Conservation (phyloP, 2,113 vertebrate genomes). For the Hystrix brachyura region DNA sequence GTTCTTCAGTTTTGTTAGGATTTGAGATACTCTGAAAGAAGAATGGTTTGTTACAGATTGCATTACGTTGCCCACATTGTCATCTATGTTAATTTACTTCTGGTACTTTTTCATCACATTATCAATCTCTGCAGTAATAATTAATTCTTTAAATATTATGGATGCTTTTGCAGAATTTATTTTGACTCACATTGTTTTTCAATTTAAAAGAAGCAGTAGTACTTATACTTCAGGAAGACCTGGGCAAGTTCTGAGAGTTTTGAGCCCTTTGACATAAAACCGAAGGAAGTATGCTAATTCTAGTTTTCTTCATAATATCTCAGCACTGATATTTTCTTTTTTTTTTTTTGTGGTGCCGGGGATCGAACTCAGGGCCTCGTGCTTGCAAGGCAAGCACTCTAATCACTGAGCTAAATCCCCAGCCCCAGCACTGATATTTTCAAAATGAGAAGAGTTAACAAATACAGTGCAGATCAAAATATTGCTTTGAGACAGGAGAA, state of each 20-base stretch:
- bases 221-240: not conserved
- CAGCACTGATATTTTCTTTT: not conserved
- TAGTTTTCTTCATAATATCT: not conserved
- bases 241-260: not conserved
- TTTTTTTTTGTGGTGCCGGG: no score
- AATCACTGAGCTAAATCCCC: no score
- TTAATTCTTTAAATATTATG: not conserved
- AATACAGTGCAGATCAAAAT: not conserved
- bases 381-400: no score
- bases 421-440: not conserved
- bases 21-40: not conserved
- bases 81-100: not conserved
- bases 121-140: not conserved
- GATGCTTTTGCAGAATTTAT: not conserved
- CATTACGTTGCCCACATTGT: not conserved
- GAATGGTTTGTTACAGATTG: not conserved
- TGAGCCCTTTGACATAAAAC: not conserved
- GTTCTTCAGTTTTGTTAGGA: not conserved
- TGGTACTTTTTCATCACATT: not conserved
- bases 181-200: not conserved
- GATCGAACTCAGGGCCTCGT: no score
- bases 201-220: conserved; percentile 17
- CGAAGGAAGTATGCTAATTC: not conserved
- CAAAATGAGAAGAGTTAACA: conserved; percentile 32
- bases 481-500: not conserved